Evolutionary conservation across 2,797 vertebrate genomes (phyloP), one percentile per base, ranked within the genome.

Genomic region (Xyrichtys novacula): DNA sequence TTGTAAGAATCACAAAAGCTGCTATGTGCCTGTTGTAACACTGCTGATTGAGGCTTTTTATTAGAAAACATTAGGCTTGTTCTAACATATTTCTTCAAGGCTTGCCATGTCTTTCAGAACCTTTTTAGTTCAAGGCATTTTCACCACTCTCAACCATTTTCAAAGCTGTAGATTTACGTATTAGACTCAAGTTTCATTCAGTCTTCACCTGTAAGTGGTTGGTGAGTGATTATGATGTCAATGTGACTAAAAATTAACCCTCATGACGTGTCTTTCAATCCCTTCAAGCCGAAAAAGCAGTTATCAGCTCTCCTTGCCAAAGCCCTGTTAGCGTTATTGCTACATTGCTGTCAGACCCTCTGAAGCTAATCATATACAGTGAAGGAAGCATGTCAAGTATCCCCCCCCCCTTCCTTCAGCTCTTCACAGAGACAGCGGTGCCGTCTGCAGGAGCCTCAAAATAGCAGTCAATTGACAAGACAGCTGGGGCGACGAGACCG

Each of bases 401-500:
- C 2, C 29, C 57, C 39, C 7, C 52, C 49, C 57, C 20, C n/a
- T 60, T 5, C 4, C 22, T 16, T 14, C n/a, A 14, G 80, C 57
- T 67, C 32, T 78, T 48, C 49, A 1, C 55, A 57, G 79, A 75
- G 87, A 76, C 84, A 85, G 85, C 73, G 78, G 89, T 86, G 90
- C 89, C 83, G 91, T 89, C 89, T 92, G 83, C 85, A 81, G 83
- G 87, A 84, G 69, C 42, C 94, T 89, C 85, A 93, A 94, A 95
- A 95, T 95, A 95, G 90, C 88, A 89, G 85, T 88, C 93, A 95
- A 93, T 85, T 94, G 94, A 91, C 88, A 85, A 93, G 95, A 95
- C 92, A 94, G 92, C 94, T 96, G 91, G 78, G 70, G 47, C 74
- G 88, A 78, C 79, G 36, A 74, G 85, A 58, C 76, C 68, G 15